phyloP scores from a whole-genome alignment of 2,113 vertebrate genomes.

The Brachypodius melanocephalos region DNA sequence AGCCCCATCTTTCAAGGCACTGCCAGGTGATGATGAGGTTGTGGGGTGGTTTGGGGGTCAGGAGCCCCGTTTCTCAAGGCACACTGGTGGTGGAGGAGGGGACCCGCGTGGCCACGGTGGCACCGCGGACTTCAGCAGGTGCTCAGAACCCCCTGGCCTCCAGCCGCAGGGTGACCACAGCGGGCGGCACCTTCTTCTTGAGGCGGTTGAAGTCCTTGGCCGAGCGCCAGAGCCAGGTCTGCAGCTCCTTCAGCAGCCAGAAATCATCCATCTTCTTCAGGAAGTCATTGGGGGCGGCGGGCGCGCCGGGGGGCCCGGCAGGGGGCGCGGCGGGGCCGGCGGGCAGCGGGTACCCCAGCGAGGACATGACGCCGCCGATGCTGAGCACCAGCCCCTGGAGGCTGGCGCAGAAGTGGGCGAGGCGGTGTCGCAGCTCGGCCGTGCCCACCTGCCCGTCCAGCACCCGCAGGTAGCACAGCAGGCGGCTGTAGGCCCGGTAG shows the following conservation, averaged over 20 bases:
- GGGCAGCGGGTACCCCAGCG: slow-evolving; percentile 84
- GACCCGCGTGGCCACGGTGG: neutral
- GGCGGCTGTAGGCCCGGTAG: slow-evolving; percentile 91
- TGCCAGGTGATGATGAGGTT: neutral
- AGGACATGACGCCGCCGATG: slow-evolving; percentile 90
- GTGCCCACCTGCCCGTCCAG: slow-evolving; percentile 84
- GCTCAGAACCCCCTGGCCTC: slow-evolving; percentile 71
- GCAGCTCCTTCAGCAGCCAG: slow-evolving; percentile 94
- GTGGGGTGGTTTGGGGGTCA: neutral
- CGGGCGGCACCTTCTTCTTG: slow-evolving; percentile 83
- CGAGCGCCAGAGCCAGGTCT: slow-evolving; percentile 95
- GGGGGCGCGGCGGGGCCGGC: slow-evolving; percentile 42
- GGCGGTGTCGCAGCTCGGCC: slow-evolving; percentile 86
- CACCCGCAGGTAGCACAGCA: slow-evolving; percentile 88
- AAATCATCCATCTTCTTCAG: slow-evolving; percentile 95
- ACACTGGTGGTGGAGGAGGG: neutral
- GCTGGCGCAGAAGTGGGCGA: slow-evolving; percentile 91
- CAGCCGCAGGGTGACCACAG: slow-evolving; percentile 68
- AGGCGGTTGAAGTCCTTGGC: slow-evolving; percentile 97
- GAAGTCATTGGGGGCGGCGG: slow-evolving; percentile 84
- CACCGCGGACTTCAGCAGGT: accelerated
- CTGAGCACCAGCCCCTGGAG: slow-evolving; percentile 91
- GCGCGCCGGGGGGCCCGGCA: neutral
- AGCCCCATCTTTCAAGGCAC: neutral
- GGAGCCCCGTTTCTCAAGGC: neutral